A percentile compares a stretch with the other conserved stretches of the same genome.
Conservation (phyloP, 2,113 vertebrate genomes). For the Mugil cephalus region DNA sequence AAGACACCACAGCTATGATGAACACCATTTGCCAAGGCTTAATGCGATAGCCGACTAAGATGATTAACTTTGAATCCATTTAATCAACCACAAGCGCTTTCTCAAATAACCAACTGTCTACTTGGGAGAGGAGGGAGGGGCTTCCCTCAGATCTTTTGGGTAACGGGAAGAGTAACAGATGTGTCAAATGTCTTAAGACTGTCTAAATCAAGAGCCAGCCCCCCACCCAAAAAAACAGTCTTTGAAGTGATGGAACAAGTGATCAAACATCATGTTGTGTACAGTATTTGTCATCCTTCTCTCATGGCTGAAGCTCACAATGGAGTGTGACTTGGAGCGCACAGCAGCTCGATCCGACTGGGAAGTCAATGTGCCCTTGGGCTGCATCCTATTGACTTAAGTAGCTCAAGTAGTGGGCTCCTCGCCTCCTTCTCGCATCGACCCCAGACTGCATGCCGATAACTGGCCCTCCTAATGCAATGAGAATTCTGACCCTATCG, state of each 20-base stretch:
- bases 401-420: conserved; percentile 42
- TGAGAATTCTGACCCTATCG: conserved; percentile 28
- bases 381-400: conserved; percentile 69
- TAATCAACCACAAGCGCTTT: conserved; percentile 74
- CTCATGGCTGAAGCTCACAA: conserved; percentile 38
- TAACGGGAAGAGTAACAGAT: conserved; percentile 44
- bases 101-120: conserved; percentile 71
- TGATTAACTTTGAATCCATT: conserved; percentile 82
- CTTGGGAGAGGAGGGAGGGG: conserved; percentile 56
- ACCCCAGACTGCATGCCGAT: conserved; percentile 38
- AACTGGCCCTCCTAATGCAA: conserved; percentile 24
- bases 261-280: conserved; percentile 58
- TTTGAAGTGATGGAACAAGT: conserved; percentile 58
- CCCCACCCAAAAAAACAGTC: conserved; percentile 36
- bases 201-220: conserved; percentile 31
- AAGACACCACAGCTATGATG: conserved; percentile 68
- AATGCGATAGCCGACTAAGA: conserved; percentile 75
- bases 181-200: conserved; percentile 47
- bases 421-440: conserved; percentile 41
- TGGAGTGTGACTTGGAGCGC: conserved; percentile 36
- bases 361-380: conserved; percentile 71
- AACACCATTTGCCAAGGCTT: conserved; percentile 79
- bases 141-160: conserved; percentile 62
- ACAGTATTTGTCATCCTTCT: conserved; percentile 41
- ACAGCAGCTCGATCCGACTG: conserved; percentile 54